Evolutionary conservation across 1,140 invertebrate genomes (phyloP).

Genomic region (Leptinotarsa undecemlineata): DNA sequence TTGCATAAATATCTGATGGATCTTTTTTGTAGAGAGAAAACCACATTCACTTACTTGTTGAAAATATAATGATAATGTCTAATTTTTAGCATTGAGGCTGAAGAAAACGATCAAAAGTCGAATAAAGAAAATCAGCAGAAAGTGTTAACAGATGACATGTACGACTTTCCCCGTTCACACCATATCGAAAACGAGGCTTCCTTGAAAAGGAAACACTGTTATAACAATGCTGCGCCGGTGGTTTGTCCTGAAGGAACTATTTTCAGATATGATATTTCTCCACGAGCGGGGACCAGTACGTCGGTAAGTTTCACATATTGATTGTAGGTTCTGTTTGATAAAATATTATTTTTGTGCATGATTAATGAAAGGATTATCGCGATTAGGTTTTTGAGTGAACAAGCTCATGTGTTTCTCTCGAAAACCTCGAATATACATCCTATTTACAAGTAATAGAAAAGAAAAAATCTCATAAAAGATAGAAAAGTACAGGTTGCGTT

Average conservation of each 20-base stretch:
- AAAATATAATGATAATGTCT: too few relatives aligned
- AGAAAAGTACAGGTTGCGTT: too few relatives aligned
- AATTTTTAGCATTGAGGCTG: constrained; percentile 28
- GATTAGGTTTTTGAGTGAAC: too few relatives aligned
- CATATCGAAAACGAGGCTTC: constrained; percentile 53
- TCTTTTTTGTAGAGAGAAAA: too few relatives aligned
- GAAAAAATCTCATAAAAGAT: too few relatives aligned
- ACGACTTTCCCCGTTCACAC: constrained; percentile 74
- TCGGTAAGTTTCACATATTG: constrained; percentile 28
- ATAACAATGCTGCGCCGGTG: constrained; percentile 71
- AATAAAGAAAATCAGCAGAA: constrained; percentile 26
- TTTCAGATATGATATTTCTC: constrained; percentile 61
- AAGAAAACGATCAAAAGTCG: constrained; percentile 16
- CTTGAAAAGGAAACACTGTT: constrained; percentile 61
- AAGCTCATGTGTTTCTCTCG: too few relatives aligned
- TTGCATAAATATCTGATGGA: too few relatives aligned
- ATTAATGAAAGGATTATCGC: too few relatives aligned
- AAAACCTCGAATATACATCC: too few relatives aligned
- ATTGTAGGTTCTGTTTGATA: not conserved
- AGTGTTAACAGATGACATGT: constrained; percentile 64
- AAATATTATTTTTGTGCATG: too few relatives aligned
- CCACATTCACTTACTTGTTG: too few relatives aligned
- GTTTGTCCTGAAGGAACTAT: constrained; percentile 61
- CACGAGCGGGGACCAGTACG: constrained; percentile 48
- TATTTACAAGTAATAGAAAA: too few relatives aligned